A percentile compares a stretch with the other conserved stretches of the same genome.
Evolutionary conservation across 2,113 vertebrate genomes (phyloP).

Genomic region (Strigops habroptila): DNA sequence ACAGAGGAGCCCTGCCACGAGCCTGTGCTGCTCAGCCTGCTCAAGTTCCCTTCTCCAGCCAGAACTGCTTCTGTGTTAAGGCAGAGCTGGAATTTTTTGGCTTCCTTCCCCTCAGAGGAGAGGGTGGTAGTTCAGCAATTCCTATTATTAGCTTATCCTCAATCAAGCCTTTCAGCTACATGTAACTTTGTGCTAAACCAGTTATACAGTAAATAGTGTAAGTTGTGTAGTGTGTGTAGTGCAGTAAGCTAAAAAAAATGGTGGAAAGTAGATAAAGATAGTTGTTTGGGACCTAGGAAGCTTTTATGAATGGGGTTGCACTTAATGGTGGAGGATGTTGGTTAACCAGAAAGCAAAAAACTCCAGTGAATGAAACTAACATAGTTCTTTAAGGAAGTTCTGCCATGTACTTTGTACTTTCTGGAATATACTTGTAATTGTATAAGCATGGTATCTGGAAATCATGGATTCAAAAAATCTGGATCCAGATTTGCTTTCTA

Average conservation of each 20-base stretch:
- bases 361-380: neutral
- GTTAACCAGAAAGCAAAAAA: neutral
- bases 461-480: neutral
- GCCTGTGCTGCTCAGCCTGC: neutral
- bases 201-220: neutral
- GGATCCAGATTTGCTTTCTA: neutral
- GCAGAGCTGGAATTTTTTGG: no score
- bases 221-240: neutral
- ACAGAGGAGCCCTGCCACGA: neutral
- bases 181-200: neutral
- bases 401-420: neutral
- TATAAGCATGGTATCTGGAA: neutral
- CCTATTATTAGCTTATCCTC: neutral
- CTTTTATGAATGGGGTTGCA: neutral
- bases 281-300: neutral
- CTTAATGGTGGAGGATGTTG: neutral
- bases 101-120: neutral
- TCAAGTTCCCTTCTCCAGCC: neutral
- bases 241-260: neutral
- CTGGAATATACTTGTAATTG: neutral
- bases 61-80: fast-evolving
- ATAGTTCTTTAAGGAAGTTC: neutral
- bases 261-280: neutral
- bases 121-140: neutral
- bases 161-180: neutral